These are phyloP conservation scores for Caenorhabditis sulstoni DNA, from an alignment of 2,888 invertebrate species.

Conservation along the genomic window DNA sequence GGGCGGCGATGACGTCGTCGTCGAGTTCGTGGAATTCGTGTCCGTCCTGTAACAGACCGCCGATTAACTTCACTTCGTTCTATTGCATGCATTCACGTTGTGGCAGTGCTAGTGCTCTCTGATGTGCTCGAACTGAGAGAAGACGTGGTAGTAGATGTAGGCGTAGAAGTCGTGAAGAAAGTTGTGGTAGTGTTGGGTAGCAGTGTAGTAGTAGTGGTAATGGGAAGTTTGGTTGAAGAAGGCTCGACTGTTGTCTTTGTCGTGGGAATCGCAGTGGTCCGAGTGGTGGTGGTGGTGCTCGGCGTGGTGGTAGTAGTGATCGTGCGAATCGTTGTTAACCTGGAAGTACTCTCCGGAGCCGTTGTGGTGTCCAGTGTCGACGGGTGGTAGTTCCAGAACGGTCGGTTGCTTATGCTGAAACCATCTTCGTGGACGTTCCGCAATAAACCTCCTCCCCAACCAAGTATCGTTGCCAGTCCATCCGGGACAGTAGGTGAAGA, in stretches of 20 bases:
- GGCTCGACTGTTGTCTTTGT: too few relatives aligned
- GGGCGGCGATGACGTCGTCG: conserved; percentile 19
- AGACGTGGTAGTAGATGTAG: conserved; percentile 8
- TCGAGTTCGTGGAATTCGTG: conserved; percentile 42
- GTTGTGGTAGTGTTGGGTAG: conserved; percentile 10
- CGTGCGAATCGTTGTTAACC: conserved; percentile 8
- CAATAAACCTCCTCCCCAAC: conserved; percentile 7
- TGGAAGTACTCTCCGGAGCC: conserved; percentile 11
- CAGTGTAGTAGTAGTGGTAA: background rate
- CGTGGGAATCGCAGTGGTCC: too few relatives aligned
- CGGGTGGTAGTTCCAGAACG: conserved; percentile 44
- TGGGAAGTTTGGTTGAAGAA: too few relatives aligned
- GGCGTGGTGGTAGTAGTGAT: background rate
- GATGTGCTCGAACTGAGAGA: conserved; percentile 10
- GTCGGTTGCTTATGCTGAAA: conserved; percentile 38
- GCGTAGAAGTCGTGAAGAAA: conserved; percentile 1
- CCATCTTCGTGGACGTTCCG: background rate
- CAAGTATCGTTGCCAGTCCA: conserved; percentile 30
- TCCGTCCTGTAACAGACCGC: conserved; percentile 35
- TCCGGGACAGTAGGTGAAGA: background rate
- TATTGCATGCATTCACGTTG: conserved; percentile 3
- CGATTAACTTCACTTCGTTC: conserved; percentile 9
- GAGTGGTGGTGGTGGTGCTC: too few relatives aligned
- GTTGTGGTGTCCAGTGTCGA: background rate
- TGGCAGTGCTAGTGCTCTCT: conserved; percentile 27